A percentile compares a stretch with the other conserved stretches of the same genome.
Evolutionary conservation across 2,113 vertebrate genomes (phyloP).

Genomic region (Crotalus helleri): DNA sequence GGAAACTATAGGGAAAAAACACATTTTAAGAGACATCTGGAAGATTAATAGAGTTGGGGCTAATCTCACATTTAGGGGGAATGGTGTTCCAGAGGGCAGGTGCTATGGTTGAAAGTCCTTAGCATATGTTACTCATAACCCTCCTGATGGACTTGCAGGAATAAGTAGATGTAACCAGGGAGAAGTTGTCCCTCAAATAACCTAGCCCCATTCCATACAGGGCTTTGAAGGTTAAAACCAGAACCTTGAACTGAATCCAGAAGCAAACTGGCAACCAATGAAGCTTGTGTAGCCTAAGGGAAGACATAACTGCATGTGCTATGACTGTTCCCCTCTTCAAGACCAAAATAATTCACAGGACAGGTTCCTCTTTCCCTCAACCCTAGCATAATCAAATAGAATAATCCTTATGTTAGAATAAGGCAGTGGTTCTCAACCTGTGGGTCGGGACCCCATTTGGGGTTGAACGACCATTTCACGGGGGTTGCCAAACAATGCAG

Average conservation of each 20-base stretch:
- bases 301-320: not conserved
- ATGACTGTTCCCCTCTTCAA: not conserved
- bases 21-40: not conserved
- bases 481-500: too few species aligned
- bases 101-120: not conserved
- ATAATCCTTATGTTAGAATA: not conserved
- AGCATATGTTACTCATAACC: not conserved
- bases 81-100: not conserved
- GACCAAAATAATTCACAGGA: not conserved
- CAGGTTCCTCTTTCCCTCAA: not conserved
- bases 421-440: too few species aligned
- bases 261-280: not conserved
- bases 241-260: not conserved
- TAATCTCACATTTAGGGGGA: not conserved
- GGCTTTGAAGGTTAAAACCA: not conserved
- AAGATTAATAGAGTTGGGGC: not conserved
- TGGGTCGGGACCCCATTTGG: too few species aligned
- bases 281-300: not conserved
- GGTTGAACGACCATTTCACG: too few species aligned
- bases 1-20: not conserved
- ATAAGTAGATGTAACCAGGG: not conserved
- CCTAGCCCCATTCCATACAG: not conserved
- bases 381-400: not conserved
- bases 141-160: not conserved
- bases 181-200: not conserved